phyloP scores from a whole-genome alignment of 2,797 vertebrate species.

The Coccyzus lansbergi region DNA sequence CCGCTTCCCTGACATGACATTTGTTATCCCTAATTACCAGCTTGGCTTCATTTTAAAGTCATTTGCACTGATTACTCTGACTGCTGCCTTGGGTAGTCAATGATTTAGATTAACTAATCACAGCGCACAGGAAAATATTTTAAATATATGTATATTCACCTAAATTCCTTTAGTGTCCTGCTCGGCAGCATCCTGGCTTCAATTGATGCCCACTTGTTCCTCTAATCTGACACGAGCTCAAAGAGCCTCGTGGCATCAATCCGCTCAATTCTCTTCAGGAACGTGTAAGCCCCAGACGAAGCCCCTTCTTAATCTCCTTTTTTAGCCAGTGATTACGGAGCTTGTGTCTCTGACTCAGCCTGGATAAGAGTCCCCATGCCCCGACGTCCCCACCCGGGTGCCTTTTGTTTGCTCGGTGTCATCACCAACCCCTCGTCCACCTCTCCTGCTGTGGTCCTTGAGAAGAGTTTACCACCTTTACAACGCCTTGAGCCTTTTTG shows the following conservation, averaged over 20 bases:
- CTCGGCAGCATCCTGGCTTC: conserved; percentile 36
- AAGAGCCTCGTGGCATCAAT: conserved; percentile 31
- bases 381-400: not conserved
- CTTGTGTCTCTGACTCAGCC: not conserved
- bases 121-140: conserved; percentile 3
- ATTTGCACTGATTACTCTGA: conserved; percentile 57
- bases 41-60: conserved; percentile 67
- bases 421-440: accelerated
- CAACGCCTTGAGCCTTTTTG: not conserved
- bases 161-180: conserved; percentile 56
- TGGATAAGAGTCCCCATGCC: not conserved
- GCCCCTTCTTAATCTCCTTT: conserved; percentile 48
- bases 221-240: conserved; percentile 55
- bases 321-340: conserved; percentile 10
- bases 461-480: accelerated
- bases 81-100: conserved; percentile 62
- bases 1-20: conserved; percentile 28
- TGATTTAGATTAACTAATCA: conserved; percentile 69
- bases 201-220: conserved; percentile 53
- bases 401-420: not conserved
- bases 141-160: conserved; percentile 12
- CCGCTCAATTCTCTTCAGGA: conserved; percentile 60
- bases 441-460: accelerated
- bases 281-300: conserved; percentile 34
- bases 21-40: conserved; percentile 66